Base-by-base conservation (phyloP, 2,888 invertebrate species). In the Automeris io region DNA sequence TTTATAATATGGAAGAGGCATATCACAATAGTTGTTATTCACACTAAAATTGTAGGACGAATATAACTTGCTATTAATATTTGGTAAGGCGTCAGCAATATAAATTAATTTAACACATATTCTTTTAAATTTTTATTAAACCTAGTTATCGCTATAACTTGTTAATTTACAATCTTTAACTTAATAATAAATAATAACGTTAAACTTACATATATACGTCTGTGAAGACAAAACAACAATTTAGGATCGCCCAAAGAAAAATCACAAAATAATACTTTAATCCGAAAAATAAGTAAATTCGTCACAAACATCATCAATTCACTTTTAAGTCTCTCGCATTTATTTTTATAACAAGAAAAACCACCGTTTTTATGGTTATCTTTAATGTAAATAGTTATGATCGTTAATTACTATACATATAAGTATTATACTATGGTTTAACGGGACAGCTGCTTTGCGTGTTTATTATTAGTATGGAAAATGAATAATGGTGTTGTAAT, bases 181-280 rank as follows among this genome's bases (percentile, higher is more conserved):
- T 83, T 83, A 72, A 65, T 70, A 85, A 85, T 85, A 85, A 86
- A 86, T 86, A 85, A 82, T 78, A 85, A 80, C 77, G 69, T 76
- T 75, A 77, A 64, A 72, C 67, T 73, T 72, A 75, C 57, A 58
- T 66, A 29, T 19, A 19, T 29, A 67, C 58, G 66, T 64, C 70
- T 49, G 46, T 44, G 38, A 48, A 62, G 71, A 76, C 73, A 74
- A 74, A 71, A 76, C 75, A 79, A 80, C 74, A 76, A 73, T 70
- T 71, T 74, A 58, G 64, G 62, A 67, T 61, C 63, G 64, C 60
- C 62, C 68, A 61, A 70, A 64, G 62, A 66, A 67, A 62, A 66
- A 66, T 64, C 58, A 61, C 58, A 60, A 56, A 49, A 40, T 57
- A 63, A 68, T 62, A 66, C 61, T 52, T 55, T 52, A 50, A 54